Base-by-base conservation (phyloP, 1,140 invertebrate genomes). In the Diabrotica virgifera region DNA sequence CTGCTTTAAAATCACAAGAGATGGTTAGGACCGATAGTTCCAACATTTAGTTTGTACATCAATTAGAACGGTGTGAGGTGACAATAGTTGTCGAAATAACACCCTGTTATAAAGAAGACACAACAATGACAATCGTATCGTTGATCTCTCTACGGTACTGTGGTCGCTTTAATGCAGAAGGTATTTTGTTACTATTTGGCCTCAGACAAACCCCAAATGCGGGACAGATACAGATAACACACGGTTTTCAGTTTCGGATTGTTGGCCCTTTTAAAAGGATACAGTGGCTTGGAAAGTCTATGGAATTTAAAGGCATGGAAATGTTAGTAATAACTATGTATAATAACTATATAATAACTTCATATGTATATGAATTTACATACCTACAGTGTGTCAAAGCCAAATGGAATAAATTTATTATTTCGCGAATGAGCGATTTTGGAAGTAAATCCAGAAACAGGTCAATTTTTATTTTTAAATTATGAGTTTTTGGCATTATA, bases 31-130 rank as follows among this genome's bases (percentile, higher is more conserved):
- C 24, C 10, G 55, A 57, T 57, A 57, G 36, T n/a, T 2, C 36
- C 24, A n/a, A 8, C 55, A 57, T 57, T 37, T 7, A 57, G 12
- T 57, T 57, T 37, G 24, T 36, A 57, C 55, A 57, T 57, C 55
- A 57, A 57, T 57, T 57, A 57, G 36, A 53, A 57, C 35, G 24
- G 12, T 36, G 55, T 36, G 36, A 57, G 36, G 10, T 57, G 55
- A 57, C 53, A 55, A 57, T 40, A 57, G 55, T 12, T 57, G 55
- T 57, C 36, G 55, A 57, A 57, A 36, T 57, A 57, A 57, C 55
- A 57, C 55, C 36, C 55, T 36, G 53, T 57, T 24, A 57, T 57
- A 57, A 57, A 12, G 37, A 57, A 36, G 55, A 57, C 35, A 57
- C 24, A 24, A 57, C 24, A 46, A 10, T 57, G 24, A 40, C 55